Evolutionary conservation across 2,797 vertebrate genomes (phyloP), one percentile per base, ranked within the genome.

Genomic region (Loriculus beryllinus): DNA sequence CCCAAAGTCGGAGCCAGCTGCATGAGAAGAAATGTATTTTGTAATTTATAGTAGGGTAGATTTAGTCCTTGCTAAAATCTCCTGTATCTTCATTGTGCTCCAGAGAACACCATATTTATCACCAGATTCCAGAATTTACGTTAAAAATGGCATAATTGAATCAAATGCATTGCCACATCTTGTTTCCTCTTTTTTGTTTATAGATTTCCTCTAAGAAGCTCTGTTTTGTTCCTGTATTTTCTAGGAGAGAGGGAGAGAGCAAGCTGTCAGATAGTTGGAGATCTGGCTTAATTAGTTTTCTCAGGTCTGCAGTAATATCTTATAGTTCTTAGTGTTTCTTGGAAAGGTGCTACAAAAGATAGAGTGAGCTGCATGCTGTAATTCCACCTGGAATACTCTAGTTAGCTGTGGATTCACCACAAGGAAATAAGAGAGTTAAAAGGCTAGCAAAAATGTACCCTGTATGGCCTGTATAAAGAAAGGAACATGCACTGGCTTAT

Each of bases 251-350:
- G 28, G 51, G 48, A 60, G 57, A 17, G 29, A 69, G 57, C 14
- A 65, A 88, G 52, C 37, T 64, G 48, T 52, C 6, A 3, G 72
- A 43, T 68, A 74, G 74, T 26, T 56, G 54, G 64, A 82, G 48
- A 86, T 79, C 56, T 54, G 45, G 52, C 79, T 88, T 95, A 92
- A 95, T 95, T 95, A 90, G 47, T 95, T 96, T 93, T 93, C 87
- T 80, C 33, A 33, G 63, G 79, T 92, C 88, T 90, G 91, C 80
- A 74, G 86, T 93, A 92, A 65, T 91, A 89, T 78, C 62, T 83
- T 64, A 47, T 5, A 47, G 82, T 81, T 92, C 80, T 84, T 80
- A 47, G 28, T 84, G 76, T 86, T 92, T 65, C 89, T 88, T 87
- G 70, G 87, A 81, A 95, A 96, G 90, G 83, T 94, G 92, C 54